These are phyloP conservation scores for Fundulus diaphanus DNA, from an alignment of 2,797 vertebrate species.

Conservation along the genomic window DNA sequence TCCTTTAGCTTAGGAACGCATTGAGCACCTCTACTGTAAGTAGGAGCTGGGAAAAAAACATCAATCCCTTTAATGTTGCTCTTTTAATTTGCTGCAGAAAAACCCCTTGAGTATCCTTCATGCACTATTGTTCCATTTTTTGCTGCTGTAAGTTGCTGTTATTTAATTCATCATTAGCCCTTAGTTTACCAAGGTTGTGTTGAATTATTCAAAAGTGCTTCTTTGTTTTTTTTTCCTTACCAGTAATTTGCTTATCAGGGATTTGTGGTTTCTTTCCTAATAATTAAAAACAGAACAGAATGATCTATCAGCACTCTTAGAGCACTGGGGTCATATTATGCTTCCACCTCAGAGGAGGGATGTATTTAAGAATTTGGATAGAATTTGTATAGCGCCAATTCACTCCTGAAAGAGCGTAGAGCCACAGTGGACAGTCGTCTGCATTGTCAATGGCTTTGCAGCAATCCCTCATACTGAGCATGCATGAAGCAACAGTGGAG, in stretches of 20 bases:
- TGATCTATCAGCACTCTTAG: conserved; percentile 12
- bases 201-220: conserved; percentile 31
- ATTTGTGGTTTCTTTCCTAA: conserved; percentile 33
- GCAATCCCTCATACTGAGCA: too few relatives aligned
- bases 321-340: conserved; percentile 13
- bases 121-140: background rate
- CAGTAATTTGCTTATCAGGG: conserved; percentile 12
- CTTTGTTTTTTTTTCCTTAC: conserved; percentile 5
- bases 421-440: too few relatives aligned
- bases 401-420: too few relatives aligned
- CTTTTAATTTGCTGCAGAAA: conserved; percentile 4
- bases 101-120: background rate
- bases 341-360: conserved; percentile 1
- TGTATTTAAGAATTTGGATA: background rate
- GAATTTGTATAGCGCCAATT: too few relatives aligned
- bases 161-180: conserved; percentile 34
- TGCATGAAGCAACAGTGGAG: too few relatives aligned
- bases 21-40: background rate
- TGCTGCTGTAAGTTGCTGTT: conserved; percentile 10
- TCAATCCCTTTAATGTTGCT: conserved; percentile 1
- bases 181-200: conserved; percentile 13
- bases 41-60: background rate
- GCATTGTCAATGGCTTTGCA: too few relatives aligned
- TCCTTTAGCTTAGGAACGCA: background rate
- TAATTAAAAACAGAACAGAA: conserved; percentile 35